Base-by-base conservation (phyloP, 37 sponge, comb jelly and placozoan species). In the Petrosia ficiformis region DNA sequence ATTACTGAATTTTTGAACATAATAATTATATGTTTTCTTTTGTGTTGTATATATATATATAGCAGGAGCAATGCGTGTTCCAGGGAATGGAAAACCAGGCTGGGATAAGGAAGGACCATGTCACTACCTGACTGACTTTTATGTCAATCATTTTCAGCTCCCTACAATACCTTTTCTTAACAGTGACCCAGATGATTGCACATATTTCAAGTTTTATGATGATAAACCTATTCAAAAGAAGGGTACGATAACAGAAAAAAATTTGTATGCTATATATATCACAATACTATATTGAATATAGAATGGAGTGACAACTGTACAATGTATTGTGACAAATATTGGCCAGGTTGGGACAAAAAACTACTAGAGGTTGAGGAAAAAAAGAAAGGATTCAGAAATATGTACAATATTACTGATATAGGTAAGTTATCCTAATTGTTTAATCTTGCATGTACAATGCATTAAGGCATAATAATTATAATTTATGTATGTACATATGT, bases 21-120 rank as follows among this genome's bases (percentile, higher is more conserved):
- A n/a, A n/a, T n/a, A n/a, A n/a, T n/a, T n/a, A n/a, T n/a, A n/a
- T n/a, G n/a, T n/a, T n/a, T n/a, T n/a, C n/a, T n/a, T n/a, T n/a
- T n/a, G n/a, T n/a, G n/a, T n/a, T n/a, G n/a, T n/a, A n/a, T n/a
- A n/a, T n/a, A n/a, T n/a, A n/a, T n/a, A 21, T 73, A 41, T 41
- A 81, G 82, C 75, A 72, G 82, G 82, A 24, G 82, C 82, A 33
- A 81, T 81, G 82, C 74, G 82, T 25, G 2, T 66, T 42, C 82
- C 82, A 2, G 73, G 75, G 1, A 42, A 14, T 24, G 75, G 68
- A 44, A 0, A 33, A 42, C 57, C 67, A 24, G 64, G 39, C 1
- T n/a, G n/a, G n/a, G n/a, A n/a, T n/a, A n/a, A n/a, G n/a, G n/a
- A n/a, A n/a, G n/a, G n/a, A n/a, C 29, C 31, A 48, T 72, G 25